Evolutionary conservation across 2,797 vertebrate species (phyloP).

Genomic region (Mallotus villosus): DNA sequence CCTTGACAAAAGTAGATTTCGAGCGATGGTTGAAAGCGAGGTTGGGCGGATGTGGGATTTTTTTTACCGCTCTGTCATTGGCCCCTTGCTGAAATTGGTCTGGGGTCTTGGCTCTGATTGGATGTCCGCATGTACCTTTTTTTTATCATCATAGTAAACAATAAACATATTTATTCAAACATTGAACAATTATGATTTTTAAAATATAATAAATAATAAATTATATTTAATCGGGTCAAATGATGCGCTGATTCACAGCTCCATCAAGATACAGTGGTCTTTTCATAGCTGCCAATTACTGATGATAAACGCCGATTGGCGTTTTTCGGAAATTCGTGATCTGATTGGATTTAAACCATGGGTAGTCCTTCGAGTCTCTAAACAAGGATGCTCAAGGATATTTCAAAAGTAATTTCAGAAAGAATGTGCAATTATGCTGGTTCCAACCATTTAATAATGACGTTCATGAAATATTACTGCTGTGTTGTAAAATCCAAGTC

Average conservation of each 20-base stretch:
- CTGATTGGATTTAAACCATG: too few relatives aligned
- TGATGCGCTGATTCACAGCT: background rate
- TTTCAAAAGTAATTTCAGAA: too few relatives aligned
- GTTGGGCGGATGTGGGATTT: constrained; percentile 50
- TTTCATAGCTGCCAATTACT: too few relatives aligned
- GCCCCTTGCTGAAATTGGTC: constrained; percentile 14
- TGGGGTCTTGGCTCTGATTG: constrained; percentile 17
- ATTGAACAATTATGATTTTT: background rate
- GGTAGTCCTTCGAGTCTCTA: too few relatives aligned
- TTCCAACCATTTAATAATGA: too few relatives aligned
- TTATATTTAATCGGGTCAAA: background rate
- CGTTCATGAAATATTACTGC: too few relatives aligned
- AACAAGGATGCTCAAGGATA: too few relatives aligned
- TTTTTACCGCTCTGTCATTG: constrained; percentile 39
- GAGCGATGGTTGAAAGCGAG: constrained; percentile 51
- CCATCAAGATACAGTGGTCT: background rate
- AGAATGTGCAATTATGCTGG: too few relatives aligned
- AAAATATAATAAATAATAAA: background rate
- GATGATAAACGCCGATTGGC: too few relatives aligned
- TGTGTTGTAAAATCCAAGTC: too few relatives aligned
- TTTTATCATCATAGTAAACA: constrained; percentile 30
- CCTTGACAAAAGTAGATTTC: constrained; percentile 17
- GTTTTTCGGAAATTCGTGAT: too few relatives aligned
- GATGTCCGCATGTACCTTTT: constrained; percentile 37
- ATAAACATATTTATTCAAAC: background rate